Percentiles rank a stretch among this genome's conserved stretches.
Evolutionary conservation across 2,113 vertebrate species (phyloP).

Genomic region (Atherinomorus stipes): DNA sequence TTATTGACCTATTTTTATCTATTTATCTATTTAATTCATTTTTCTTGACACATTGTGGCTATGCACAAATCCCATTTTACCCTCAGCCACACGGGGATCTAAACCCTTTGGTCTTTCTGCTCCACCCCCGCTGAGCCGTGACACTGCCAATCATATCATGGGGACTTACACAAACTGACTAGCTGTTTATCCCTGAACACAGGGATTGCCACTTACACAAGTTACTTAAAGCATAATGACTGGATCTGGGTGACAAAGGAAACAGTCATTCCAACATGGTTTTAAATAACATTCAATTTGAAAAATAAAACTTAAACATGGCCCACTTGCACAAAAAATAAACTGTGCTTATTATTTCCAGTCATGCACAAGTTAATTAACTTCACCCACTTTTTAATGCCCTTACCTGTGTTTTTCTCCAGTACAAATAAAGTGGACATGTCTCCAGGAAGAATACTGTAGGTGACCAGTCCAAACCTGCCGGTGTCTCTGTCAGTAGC

Average conservation of each 20-base stretch:
- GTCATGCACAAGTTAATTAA: background rate
- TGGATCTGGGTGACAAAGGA: slow-evolving; percentile 19
- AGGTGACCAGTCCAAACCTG: slow-evolving; percentile 84
- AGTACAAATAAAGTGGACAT: slow-evolving; percentile 86
- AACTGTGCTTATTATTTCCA: background rate
- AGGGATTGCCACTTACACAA: slow-evolving; percentile 18
- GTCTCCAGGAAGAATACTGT: slow-evolving; percentile 85
- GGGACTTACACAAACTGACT: slow-evolving; percentile 61
- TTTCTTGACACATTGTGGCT: background rate
- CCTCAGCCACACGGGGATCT: slow-evolving; percentile 34
- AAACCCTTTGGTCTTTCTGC: slow-evolving; percentile 45
- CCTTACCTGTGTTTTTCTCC: slow-evolving; percentile 88
- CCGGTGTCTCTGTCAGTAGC: slow-evolving; percentile 91
- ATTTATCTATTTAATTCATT: background rate
- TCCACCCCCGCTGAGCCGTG: slow-evolving; percentile 57
- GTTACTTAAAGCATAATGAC: slow-evolving; percentile 24
- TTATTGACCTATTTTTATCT: background rate
- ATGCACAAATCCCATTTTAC: background rate
- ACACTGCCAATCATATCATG: slow-evolving; percentile 64
- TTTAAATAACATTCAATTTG: background rate
- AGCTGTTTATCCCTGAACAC: slow-evolving; percentile 50
- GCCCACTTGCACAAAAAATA: background rate
- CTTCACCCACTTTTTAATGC: no score
- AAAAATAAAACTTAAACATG: background rate
- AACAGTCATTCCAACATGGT: background rate